Evolutionary conservation across 2,888 invertebrate genomes (phyloP), one percentile per base, ranked within the genome.

Genomic region (Perizoma flavofasciatum): DNA sequence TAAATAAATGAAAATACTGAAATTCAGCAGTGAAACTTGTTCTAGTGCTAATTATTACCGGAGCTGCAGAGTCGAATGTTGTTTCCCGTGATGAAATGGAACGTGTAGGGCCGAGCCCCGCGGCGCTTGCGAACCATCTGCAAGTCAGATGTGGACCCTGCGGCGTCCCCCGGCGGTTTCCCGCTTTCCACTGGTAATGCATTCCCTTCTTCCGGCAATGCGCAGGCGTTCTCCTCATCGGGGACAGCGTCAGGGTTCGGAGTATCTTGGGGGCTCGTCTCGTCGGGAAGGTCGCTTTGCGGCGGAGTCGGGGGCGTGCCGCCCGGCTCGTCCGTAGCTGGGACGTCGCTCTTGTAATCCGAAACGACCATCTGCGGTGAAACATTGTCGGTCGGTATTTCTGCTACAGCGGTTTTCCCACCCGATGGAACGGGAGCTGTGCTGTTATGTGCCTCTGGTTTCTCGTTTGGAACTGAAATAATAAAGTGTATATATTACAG

Each of bases 71-170:
- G 89, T 66, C 94, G 94, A 43, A 98, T 94, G 85, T 98, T 97
- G 70, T 95, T 94, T 0, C 98, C 98, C 76, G 97, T 97, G 71
- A 96, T 94, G 69, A 96, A 96, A 73, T 96, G 95, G 78, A 97
- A 96, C 48, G 96, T 96, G 70, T 95, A 96, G 1, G 91, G 92
- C 39, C 86, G 63, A 10, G 90, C 83, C 5, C 85, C 83, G 58
- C 90, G 86, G 0, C 84, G 88, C 45, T 86, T 68, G 10, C 66
- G 66, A 22, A 3, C 22, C 22, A 22, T 22, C 22, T 22, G 22
- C 22, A 22, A 2, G 22, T 22, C 22, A 22, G 43, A 49, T 0
- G 58, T 44, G 4, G 58, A 58, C 4, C 50, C 34, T 0, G 11
- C 46, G 10, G 6, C 49, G 4, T 56, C 56, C 2, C 49, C 43